phyloP scores from a whole-genome alignment of 2,797 vertebrate genomes.

The Clarias pachynema region DNA sequence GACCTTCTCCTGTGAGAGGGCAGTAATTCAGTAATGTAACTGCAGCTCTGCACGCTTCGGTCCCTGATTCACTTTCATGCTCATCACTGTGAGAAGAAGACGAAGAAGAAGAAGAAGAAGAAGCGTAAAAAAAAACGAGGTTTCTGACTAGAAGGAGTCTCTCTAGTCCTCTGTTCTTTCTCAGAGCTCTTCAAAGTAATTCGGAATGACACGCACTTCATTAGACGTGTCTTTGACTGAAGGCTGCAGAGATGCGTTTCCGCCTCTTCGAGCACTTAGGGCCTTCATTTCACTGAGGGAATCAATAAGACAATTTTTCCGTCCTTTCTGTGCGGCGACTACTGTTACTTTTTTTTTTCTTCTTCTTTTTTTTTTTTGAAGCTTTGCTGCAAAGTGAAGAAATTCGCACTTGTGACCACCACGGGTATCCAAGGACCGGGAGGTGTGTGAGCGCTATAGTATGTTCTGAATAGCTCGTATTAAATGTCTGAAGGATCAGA shows the following conservation, averaged over 20 bases:
- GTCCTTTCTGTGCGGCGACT: conserved; percentile 30
- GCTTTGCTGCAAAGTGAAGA: not conserved
- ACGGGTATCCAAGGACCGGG: not conserved
- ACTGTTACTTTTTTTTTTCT: not conserved
- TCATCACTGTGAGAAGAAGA: not conserved
- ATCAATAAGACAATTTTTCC: conserved; percentile 40
- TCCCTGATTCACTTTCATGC: conserved; percentile 13
- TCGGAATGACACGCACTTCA: conserved; percentile 41
- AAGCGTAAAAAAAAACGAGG: not conserved
- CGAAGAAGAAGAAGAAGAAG: not conserved
- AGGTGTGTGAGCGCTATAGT: not conserved
- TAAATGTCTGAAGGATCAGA: not conserved
- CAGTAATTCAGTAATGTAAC: conserved; percentile 1
- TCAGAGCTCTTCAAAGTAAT: conserved; percentile 37
- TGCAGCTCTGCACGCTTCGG: not conserved
- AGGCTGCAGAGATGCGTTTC: conserved; percentile 42
- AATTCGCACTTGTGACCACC: conserved; percentile 13
- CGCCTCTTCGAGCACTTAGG: conserved; percentile 33
- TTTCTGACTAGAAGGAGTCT: conserved; percentile 25
- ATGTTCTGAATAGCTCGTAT: not conserved
- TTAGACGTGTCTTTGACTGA: conserved; percentile 44
- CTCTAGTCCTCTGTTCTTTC: conserved; percentile 32
- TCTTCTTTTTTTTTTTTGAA: not conserved
- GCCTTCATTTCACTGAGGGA: conserved; percentile 38
- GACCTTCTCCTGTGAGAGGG: conserved; percentile 7